phyloP scores from a whole-genome alignment of 2,113 vertebrate species.

The Mus pahari region DNA sequence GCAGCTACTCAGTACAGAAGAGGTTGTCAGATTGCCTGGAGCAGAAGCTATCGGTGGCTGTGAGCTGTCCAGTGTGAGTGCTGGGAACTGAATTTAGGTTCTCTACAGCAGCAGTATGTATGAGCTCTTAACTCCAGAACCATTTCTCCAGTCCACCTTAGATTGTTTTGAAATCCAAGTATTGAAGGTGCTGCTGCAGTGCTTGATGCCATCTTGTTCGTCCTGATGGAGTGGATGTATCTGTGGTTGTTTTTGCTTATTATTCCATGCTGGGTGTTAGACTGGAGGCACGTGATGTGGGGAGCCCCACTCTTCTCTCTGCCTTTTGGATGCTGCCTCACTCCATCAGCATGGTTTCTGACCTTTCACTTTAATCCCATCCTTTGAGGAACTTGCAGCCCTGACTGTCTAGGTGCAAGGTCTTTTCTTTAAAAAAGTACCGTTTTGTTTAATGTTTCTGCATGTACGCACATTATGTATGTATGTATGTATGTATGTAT shows the following conservation, averaged over 20 bases:
- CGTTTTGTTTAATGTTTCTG: neutral
- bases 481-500: neutral
- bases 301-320: neutral
- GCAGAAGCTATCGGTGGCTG: neutral
- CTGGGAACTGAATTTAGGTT: neutral
- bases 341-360: slow-evolving; percentile 11
- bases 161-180: slow-evolving; percentile 45
- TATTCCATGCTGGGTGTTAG: neutral
- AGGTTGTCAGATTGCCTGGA: neutral
- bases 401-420: neutral
- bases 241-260: slow-evolving; percentile 4
- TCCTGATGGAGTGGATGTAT: neutral
- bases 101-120: neutral
- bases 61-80: neutral
- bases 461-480: neutral
- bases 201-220: slow-evolving; percentile 6
- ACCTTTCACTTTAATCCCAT: neutral
- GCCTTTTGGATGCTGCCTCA: neutral
- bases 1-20: neutral
- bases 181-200: neutral
- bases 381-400: slow-evolving; percentile 10
- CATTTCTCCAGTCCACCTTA: neutral
- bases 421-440: neutral
- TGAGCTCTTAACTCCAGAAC: neutral
- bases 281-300: neutral